A percentile compares a stretch with the other conserved stretches of the same genome.
These are phyloP conservation scores for Yponomeuta evonymella DNA, from an alignment of 2,888 invertebrate species.

Conservation along the genomic window DNA sequence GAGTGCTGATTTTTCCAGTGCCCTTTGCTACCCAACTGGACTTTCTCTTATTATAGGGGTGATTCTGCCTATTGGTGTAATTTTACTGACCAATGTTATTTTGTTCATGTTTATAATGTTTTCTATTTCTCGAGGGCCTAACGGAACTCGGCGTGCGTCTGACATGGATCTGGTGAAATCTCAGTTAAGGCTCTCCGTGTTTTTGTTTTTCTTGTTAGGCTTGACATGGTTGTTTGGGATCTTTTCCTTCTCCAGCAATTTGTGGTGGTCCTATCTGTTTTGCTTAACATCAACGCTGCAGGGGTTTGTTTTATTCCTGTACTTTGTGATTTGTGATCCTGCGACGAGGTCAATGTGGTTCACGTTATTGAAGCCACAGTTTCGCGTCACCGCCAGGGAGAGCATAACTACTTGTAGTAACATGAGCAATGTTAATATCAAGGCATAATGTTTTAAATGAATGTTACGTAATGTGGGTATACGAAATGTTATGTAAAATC, in stretches of 20 bases:
- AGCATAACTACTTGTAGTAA: slow-evolving; percentile 36
- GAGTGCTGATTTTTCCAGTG: background rate
- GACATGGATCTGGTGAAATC: slow-evolving; percentile 59
- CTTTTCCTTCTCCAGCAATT: slow-evolving; percentile 65
- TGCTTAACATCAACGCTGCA: slow-evolving; percentile 79
- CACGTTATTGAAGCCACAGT: slow-evolving; percentile 53
- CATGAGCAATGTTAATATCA: background rate
- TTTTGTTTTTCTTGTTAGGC: slow-evolving; percentile 78
- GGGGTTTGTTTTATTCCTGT: slow-evolving; percentile 78
- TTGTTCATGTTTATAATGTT: slow-evolving; percentile 74
- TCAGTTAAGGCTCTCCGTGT: slow-evolving; percentile 73
- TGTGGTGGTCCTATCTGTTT: slow-evolving; percentile 77
- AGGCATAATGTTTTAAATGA: background rate
- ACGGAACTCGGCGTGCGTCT: slow-evolving; percentile 61
- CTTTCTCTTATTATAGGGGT: slow-evolving; percentile 65
- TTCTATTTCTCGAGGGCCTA: slow-evolving; percentile 68
- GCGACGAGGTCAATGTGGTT: slow-evolving; percentile 72
- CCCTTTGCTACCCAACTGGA: slow-evolving; percentile 74
- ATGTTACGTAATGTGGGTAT: background rate
- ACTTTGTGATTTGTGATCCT: slow-evolving; percentile 76
- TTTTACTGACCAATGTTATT: slow-evolving; percentile 68
- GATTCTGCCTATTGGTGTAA: slow-evolving; percentile 69
- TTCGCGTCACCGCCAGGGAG: slow-evolving; percentile 33
- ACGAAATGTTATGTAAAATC: no score
- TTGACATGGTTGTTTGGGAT: slow-evolving; percentile 79